Percentiles rank a stretch among this genome's conserved stretches.
phyloP scores from a whole-genome alignment of 2,113 vertebrate genomes.

The Stictonetta naevosa region DNA sequence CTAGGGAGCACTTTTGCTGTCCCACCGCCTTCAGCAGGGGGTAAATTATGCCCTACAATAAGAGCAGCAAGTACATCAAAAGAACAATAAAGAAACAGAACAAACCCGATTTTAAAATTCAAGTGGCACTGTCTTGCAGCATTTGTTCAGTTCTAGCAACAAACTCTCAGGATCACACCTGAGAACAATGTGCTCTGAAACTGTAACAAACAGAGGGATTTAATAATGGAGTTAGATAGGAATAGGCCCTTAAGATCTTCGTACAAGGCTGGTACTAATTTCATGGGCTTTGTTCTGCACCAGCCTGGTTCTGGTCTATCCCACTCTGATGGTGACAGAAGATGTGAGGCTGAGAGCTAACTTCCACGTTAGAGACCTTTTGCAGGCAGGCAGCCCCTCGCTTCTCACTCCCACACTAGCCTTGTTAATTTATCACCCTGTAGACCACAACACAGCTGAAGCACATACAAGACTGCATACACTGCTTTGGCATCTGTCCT shows the following conservation, averaged over 20 bases:
- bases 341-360: not conserved
- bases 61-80: not conserved
- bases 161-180: not conserved
- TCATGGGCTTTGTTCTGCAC: not conserved
- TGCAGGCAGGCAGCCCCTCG: not conserved
- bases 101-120: not conserved
- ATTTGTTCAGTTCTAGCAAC: not conserved
- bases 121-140: not conserved
- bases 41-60: not conserved
- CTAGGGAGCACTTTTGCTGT: not conserved
- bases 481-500: not conserved
- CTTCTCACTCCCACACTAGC: not conserved
- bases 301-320: not conserved
- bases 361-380: not conserved
- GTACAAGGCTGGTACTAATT: not conserved
- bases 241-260: not conserved
- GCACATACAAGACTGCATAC: not conserved
- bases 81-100: not conserved
- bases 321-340: not conserved
- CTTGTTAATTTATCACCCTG: not conserved
- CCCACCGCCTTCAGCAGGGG: not conserved
- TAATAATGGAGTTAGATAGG: not conserved
- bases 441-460: not conserved
- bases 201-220: not conserved
- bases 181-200: not conserved